These are phyloP conservation scores for Malachius bipustulatus DNA, from an alignment of 2,888 invertebrate genomes.

Conservation along the genomic window DNA sequence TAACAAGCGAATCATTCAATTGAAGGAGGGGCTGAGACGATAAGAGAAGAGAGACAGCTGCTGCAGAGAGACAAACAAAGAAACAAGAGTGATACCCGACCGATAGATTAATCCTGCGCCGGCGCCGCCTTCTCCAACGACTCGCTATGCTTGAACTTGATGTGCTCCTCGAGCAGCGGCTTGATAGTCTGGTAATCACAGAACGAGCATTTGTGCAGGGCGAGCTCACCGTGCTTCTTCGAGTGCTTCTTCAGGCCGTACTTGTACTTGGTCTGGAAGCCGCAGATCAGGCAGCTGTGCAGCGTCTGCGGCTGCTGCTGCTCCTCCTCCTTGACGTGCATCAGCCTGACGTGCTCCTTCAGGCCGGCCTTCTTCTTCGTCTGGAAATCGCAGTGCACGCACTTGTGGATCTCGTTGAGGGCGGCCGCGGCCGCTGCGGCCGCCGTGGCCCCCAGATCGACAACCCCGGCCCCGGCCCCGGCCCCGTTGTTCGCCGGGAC, in stretches of 20 bases:
- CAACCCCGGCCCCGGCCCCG: too few relatives aligned
- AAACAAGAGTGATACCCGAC: too few relatives aligned
- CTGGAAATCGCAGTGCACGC: neutral
- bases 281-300: slow-evolving; percentile 1
- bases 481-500: too few relatives aligned
- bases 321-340: neutral
- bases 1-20: too few relatives aligned
- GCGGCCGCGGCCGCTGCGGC: neutral
- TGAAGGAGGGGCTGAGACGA: too few relatives aligned
- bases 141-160: slow-evolving; percentile 3
- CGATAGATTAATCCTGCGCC: too few relatives aligned
- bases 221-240: neutral
- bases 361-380: slow-evolving; percentile 1
- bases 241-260: slow-evolving; percentile 1
- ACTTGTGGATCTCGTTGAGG: neutral
- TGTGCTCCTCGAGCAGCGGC: neutral
- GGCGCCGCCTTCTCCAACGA: too few relatives aligned
- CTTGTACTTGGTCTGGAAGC: neutral
- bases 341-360: neutral
- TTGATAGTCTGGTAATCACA: neutral
- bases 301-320: neutral
- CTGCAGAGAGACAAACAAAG: too few relatives aligned
- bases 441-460: too few relatives aligned
- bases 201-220: neutral
- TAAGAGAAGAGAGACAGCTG: too few relatives aligned